Evolutionary conservation across 2,113 vertebrate genomes (phyloP).

Genomic region (Poeciliopsis occidentalis): DNA sequence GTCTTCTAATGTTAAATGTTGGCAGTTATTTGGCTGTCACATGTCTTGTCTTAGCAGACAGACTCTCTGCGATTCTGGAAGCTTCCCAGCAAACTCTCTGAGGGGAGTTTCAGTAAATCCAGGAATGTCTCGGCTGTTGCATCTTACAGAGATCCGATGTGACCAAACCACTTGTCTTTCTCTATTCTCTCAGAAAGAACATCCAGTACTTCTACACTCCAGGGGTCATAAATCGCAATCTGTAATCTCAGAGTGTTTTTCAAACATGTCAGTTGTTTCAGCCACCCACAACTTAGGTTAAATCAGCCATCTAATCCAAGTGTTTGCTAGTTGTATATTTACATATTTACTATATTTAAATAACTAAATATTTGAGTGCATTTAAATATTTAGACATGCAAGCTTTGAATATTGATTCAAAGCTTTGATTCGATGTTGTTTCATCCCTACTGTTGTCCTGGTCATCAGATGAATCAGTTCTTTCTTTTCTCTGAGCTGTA

Average conservation of each 20-base stretch:
- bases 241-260: slow-evolving; percentile 37
- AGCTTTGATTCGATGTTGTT: slow-evolving; percentile 19
- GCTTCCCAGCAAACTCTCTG: slow-evolving; percentile 47
- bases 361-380: too few species aligned
- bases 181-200: slow-evolving; percentile 2
- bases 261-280: slow-evolving; percentile 34
- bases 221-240: slow-evolving; percentile 27
- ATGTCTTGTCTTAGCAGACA: slow-evolving; percentile 49
- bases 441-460: slow-evolving; percentile 50
- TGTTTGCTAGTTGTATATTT: neutral
- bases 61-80: slow-evolving; percentile 52
- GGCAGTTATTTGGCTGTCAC: slow-evolving; percentile 54
- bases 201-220: slow-evolving; percentile 1
- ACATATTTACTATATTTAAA: too few species aligned
- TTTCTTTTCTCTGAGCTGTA: slow-evolving; percentile 50
- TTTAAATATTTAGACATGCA: too few species aligned
- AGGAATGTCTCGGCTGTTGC: slow-evolving; percentile 44
- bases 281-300: slow-evolving; percentile 16
- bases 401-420: slow-evolving; percentile 3
- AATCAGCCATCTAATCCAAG: neutral
- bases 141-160: slow-evolving; percentile 32
- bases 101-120: slow-evolving; percentile 40
- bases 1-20: slow-evolving; percentile 71
- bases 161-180: slow-evolving; percentile 24
- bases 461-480: slow-evolving; percentile 52